These are phyloP conservation scores for Temnopleurus reevesii DNA, from an alignment of 53 echinoderm and acorn worm species.

Conservation along the genomic window DNA sequence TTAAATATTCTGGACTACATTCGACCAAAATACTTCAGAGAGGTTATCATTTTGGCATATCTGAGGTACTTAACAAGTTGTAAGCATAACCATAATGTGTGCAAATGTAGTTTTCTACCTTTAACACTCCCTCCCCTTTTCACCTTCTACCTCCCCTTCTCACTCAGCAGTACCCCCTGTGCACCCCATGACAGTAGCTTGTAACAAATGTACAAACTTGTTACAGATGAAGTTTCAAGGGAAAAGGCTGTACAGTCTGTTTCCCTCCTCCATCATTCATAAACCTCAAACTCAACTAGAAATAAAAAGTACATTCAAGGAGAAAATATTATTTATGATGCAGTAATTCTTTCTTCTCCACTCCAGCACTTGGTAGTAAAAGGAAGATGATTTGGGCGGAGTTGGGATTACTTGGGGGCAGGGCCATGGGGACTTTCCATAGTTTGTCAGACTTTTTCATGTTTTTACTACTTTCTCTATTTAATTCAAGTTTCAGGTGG, in stretches of 20 bases:
- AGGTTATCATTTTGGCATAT: too few species aligned
- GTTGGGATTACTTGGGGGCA: conserved; percentile 20
- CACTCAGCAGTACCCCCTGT: background rate
- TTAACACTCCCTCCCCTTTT: background rate
- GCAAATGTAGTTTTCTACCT: too few species aligned
- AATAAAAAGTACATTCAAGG: conserved; percentile 36
- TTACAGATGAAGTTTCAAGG: conserved; percentile 60
- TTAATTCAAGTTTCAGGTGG: too few species aligned
- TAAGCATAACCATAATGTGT: too few species aligned
- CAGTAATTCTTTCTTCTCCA: background rate
- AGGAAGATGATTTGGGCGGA: conserved; percentile 28
- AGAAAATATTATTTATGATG: conserved; percentile 35
- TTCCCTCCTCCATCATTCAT: conserved; percentile 12
- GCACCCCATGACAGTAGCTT: conserved; percentile 32
- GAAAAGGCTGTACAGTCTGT: conserved; percentile 25
- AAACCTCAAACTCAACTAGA: background rate
- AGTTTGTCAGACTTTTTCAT: background rate
- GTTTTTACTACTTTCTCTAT: too few species aligned
- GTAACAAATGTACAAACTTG: conserved; percentile 60
- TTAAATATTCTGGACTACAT: too few species aligned
- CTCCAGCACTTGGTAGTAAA: background rate
- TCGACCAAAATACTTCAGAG: too few species aligned
- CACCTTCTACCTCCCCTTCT: conserved; percentile 18
- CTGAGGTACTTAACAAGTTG: too few species aligned
- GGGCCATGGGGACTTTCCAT: background rate